Percentiles rank a stretch among this genome's conserved stretches.
Evolutionary conservation across 1,140 invertebrate genomes (phyloP).

Genomic region (Grapholita molesta): DNA sequence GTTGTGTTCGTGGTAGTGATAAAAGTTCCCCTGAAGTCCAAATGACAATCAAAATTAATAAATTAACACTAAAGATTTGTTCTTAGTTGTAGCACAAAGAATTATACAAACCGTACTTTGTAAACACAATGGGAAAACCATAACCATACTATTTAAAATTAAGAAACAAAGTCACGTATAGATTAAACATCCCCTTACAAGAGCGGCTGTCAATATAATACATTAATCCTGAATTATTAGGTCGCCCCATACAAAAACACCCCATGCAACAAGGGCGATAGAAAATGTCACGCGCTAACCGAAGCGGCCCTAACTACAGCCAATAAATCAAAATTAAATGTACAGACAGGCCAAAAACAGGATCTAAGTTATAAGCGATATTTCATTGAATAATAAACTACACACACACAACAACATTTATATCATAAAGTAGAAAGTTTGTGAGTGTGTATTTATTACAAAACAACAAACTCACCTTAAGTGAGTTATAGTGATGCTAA

Average conservation of each 20-base stretch:
- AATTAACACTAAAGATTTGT: too few species aligned
- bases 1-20: too few species aligned
- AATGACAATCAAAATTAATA: too few species aligned
- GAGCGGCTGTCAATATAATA: not conserved
- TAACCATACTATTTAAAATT: not conserved
- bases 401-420: too few species aligned
- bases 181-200: not conserved
- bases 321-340: slow-evolving; percentile 16
- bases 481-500: too few species aligned
- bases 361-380: not conserved
- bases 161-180: not conserved
- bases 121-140: not conserved
- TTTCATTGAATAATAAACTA: too few species aligned
- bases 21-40: too few species aligned
- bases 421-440: too few species aligned
- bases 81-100: too few species aligned
- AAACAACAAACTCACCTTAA: too few species aligned
- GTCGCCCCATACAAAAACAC: not conserved
- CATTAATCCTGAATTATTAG: slow-evolving; percentile 14
- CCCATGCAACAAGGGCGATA: not conserved
- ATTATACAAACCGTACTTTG: too few species aligned
- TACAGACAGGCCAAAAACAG: not conserved
- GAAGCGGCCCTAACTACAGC: not conserved
- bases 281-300: slow-evolving; percentile 5
- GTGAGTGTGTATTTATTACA: too few species aligned